These are phyloP conservation scores for Bungarus multicinctus DNA, from an alignment of 2,113 vertebrate genomes.

Conservation along the genomic window DNA sequence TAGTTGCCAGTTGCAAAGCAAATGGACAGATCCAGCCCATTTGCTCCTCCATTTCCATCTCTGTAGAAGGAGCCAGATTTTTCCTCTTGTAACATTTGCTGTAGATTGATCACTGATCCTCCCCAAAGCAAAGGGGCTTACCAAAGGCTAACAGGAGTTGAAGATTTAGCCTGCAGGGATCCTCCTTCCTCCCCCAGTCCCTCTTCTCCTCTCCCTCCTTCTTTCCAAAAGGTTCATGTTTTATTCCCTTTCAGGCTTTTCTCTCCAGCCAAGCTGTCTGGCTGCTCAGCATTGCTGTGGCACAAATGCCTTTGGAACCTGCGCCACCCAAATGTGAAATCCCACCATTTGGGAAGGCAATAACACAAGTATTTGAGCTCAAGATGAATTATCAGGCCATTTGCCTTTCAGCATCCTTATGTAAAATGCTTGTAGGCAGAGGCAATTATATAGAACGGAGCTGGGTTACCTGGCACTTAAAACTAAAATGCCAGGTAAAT, in stretches of 20 bases:
- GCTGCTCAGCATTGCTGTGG: not conserved
- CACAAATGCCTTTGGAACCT: not conserved
- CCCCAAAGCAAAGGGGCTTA: not conserved
- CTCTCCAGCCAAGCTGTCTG: not conserved
- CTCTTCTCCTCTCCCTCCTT: too few species aligned
- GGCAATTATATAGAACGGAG: not conserved
- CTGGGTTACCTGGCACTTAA: not conserved
- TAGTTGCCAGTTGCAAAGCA: conserved; percentile 1
- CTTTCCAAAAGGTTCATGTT: conserved; percentile 3
- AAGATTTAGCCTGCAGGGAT: not conserved
- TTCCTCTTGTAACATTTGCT: not conserved
- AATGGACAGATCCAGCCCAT: not conserved
- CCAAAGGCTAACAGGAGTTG: not conserved
- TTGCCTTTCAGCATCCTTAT: conserved; percentile 17
- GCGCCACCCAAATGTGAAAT: conserved; percentile 24
- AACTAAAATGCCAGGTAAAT: not conserved
- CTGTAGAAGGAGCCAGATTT: not conserved
- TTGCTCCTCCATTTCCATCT: not conserved
- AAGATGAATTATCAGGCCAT: conserved; percentile 30
- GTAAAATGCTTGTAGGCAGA: conserved; percentile 7
- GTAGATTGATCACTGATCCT: not conserved
- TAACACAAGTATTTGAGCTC: conserved; percentile 24
- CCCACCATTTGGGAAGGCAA: conserved; percentile 45
- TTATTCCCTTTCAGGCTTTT: conserved; percentile 28
- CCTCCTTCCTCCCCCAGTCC: not conserved